These are phyloP conservation scores for Morone saxatilis DNA, from an alignment of 2,113 vertebrate genomes.

Conservation along the genomic window DNA sequence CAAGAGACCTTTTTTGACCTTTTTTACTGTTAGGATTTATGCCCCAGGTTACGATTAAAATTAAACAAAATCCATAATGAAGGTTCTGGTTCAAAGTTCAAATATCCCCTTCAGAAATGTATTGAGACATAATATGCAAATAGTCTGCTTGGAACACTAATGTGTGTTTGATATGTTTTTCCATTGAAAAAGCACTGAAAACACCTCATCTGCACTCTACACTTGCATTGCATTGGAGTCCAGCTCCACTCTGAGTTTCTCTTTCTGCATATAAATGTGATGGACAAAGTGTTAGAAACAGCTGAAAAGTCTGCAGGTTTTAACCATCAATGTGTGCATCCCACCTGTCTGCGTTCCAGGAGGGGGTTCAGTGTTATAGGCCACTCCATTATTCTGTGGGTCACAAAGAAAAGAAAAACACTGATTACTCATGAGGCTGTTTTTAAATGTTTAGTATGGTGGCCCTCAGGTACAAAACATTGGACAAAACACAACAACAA, in stretches of 20 bases:
- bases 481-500: not conserved
- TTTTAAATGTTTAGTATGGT: not conserved
- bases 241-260: not conserved
- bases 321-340: not conserved
- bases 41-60: not conserved
- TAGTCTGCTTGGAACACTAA: too few relatives aligned
- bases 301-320: not conserved
- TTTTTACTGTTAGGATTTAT: not conserved
- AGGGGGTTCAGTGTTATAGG: conserved; percentile 90
- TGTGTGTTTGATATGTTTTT: too few relatives aligned
- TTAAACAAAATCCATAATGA: too few relatives aligned
- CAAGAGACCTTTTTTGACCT: not conserved
- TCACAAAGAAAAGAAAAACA: conserved; percentile 19
- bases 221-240: too few relatives aligned
- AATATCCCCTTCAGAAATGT: too few relatives aligned
- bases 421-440: not conserved
- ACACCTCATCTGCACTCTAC: too few relatives aligned
- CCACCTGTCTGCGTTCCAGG: conserved; percentile 87
- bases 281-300: not conserved
- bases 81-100: too few relatives aligned
- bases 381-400: conserved; percentile 83
- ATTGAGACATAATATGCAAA: too few relatives aligned
- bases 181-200: too few relatives aligned
- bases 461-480: not conserved
- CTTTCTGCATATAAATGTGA: not conserved